Percentiles rank a stretch among this genome's conserved stretches.
phyloP scores from a whole-genome alignment of 2,113 vertebrate genomes.

The Peromyscus maniculatus region DNA sequence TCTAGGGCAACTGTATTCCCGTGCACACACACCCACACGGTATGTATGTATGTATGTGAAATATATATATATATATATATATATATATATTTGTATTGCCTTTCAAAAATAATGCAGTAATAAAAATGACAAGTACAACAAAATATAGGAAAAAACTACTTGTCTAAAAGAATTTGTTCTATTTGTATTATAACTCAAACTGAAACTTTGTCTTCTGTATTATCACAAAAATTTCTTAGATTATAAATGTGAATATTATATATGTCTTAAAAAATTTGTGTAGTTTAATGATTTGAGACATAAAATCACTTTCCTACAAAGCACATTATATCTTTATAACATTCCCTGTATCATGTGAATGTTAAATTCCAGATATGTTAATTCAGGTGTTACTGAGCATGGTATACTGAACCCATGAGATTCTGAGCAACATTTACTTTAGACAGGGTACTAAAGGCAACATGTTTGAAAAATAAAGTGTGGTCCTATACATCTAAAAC shows the following conservation, averaged over 20 bases:
- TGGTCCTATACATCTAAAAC: not conserved
- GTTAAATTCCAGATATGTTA: slow-evolving; percentile 25
- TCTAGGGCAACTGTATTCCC: not conserved
- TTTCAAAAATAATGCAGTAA: slow-evolving; percentile 32
- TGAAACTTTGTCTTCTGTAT: slow-evolving; percentile 44
- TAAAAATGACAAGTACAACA: not conserved
- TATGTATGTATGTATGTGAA: not conserved
- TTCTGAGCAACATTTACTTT: not conserved
- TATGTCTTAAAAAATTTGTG: slow-evolving; percentile 13
- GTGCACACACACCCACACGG: not conserved
- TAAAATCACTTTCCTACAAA: not conserved
- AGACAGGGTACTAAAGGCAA: not conserved
- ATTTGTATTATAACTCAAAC: slow-evolving; percentile 24
- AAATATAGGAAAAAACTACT: slow-evolving; percentile 2
- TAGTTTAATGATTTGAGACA: not conserved
- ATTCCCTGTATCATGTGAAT: not conserved
- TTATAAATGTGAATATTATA: slow-evolving; percentile 33
- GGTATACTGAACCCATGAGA: not conserved
- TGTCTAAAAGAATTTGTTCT: slow-evolving; percentile 17
- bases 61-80: no score
- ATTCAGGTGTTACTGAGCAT: not conserved
- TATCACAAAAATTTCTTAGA: slow-evolving; percentile 29
- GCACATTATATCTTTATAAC: not conserved
- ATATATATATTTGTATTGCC: not conserved
- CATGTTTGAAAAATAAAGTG: not conserved